Base-by-base conservation (phyloP, 2,888 invertebrate genomes). In the Leptinotarsa haldemani region DNA sequence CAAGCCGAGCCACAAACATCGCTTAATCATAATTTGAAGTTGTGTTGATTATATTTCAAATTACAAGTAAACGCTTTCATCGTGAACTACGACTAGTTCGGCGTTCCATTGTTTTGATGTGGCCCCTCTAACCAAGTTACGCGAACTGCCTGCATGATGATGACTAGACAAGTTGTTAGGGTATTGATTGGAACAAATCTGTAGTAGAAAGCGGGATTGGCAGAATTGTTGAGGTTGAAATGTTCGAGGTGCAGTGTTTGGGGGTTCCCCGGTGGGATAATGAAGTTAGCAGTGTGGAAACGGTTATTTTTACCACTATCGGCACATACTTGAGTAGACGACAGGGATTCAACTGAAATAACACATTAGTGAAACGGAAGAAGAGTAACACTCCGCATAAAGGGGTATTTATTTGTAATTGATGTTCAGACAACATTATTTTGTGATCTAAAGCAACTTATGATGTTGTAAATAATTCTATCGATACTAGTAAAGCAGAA, bases 41-140 rank as follows among this genome's bases (percentile, higher is more conserved):
- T 78, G 75, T 74, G 76, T 75, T 76, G 73, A 74, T 78, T 75
- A 76, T 78, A 76, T 78, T 78, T 75, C 73, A 73, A 74, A 75
- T 75, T 75, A 78, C 78, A 76, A 78, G 78, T 73, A 71, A 78
- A 77, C 71, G 78, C 77, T 78, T 77, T 77, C 73, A 77, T 74
- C 67, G 74, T 52, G 69, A 70, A 61, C 71, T 50, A 63, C 68
- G 74, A 48, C 69, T 65, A 74, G 65, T 74, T 76, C 67, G 52
- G n/a, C 68, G 68, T 72, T 76, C 69, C 71, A 74, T 74, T 72
- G 74, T 70, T 73, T 72, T 72, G 52, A 73, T 69, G 53, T 66
- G 56, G 61, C 53, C 46, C 22, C 40, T 69, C 63, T 71, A 65
- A 56, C 53, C 40, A 9, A 40, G 63, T 71, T 71, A 68, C 30